Evolutionary conservation across 2,888 invertebrate species (phyloP).

Genomic region (Pecten maximus): DNA sequence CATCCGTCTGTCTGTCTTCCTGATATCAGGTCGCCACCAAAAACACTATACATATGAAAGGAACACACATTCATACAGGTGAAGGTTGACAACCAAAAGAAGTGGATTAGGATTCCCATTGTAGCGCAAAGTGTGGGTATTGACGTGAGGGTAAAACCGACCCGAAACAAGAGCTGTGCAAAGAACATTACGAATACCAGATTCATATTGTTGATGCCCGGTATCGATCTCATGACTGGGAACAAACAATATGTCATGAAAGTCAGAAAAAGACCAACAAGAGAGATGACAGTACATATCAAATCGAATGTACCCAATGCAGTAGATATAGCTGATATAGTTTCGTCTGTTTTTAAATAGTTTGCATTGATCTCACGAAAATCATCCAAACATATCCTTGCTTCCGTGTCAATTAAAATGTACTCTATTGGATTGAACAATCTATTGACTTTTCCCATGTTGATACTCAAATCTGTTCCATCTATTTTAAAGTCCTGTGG

Average conservation of each 20-base stretch:
- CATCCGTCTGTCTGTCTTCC: neutral
- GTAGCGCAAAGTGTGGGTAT: conserved; percentile 43
- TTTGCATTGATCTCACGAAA: neutral
- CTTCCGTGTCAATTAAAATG: neutral
- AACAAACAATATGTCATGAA: conserved; percentile 64
- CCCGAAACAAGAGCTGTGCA: conserved; percentile 59
- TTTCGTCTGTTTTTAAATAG: neutral
- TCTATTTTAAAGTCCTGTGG: neutral
- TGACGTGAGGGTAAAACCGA: conserved; percentile 52
- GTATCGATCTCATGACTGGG: conserved; percentile 57
- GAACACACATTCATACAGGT: conserved; percentile 64
- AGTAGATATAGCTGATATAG: neutral
- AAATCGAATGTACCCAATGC: conserved; percentile 42
- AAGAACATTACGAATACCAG: conserved; percentile 58
- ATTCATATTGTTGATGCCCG: conserved; percentile 66
- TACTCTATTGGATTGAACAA: neutral
- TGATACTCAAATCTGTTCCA: neutral
- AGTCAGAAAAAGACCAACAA: conserved; percentile 57
- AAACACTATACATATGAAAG: conserved; percentile 64
- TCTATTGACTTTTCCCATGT: neutral
- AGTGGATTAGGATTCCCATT: conserved; percentile 60
- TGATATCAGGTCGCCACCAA: conserved; percentile 41
- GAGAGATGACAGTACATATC: conserved; percentile 56
- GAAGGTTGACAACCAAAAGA: conserved; percentile 66
- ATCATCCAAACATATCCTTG: neutral